Evolutionary conservation across 92 coral and sea anemone genomes (phyloP), one percentile per base, ranked within the genome.

Genomic region (Phenganax subtilis): DNA sequence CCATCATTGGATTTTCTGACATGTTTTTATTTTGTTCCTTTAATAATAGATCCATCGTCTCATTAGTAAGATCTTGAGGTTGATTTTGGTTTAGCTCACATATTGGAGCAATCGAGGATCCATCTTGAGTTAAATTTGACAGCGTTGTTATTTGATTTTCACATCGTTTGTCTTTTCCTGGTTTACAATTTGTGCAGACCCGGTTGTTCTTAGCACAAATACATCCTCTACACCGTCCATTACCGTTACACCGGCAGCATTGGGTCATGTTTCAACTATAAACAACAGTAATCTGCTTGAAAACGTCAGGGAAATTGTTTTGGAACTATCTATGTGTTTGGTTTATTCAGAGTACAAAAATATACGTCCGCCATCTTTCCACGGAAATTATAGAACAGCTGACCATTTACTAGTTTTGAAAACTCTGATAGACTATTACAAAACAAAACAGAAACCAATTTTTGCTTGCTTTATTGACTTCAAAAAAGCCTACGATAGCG

Each of bases 211-310:
- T 67, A 67, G 72, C 52, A 67, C 72, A 67, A 67, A 31, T 28
- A 67, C 72, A 67, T 27, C 51, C 51, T 67, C 72, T 67, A 67
- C 72, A 67, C 51, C 51, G 51, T 27, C 72, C 72, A 67, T 67
- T 67, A 8, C 72, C 72, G 72, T 67, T 67, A 67, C 72, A 67
- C 72, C 72, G 72, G 72, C 72, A 67, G 51, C 72, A 67, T 27
- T 67, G 72, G 37, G 72, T 66, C 72, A 66, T 66, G 52, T 66
- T 66, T 27, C n/a, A 66, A 28, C 72, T 66, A 66, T 66, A 16
- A 31, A 66, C 72, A 66, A 66, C 72, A 8, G 11, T 31, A 66
- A 66, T 27, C 37, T 66, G 72, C 72, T 66, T 66, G 12, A 28
- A 66, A 25, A 1, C 52, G 12, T 30, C 12, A 27, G 6, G 51